Evolutionary conservation across 2,113 vertebrate species (phyloP).

Genomic region (Ibidorhyncha struthersii): DNA sequence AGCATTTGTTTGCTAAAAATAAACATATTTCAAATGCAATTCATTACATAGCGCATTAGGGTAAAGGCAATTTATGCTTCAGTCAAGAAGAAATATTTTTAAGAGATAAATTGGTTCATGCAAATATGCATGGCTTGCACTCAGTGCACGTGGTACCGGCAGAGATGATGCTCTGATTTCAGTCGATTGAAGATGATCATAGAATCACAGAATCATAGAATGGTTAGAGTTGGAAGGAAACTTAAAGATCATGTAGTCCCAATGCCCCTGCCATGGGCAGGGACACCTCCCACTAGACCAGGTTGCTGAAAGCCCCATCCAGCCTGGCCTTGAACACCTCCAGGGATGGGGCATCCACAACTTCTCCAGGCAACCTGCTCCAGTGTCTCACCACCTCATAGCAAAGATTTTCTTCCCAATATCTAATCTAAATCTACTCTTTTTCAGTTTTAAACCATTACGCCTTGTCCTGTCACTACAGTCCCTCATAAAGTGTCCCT

Average conservation of each 20-base stretch:
- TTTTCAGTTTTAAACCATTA: background rate
- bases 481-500: background rate
- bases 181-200: background rate
- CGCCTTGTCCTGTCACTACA: background rate
- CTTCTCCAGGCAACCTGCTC: background rate
- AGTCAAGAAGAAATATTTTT: slow-evolving; percentile 61
- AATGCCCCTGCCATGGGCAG: background rate
- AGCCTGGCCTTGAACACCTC: background rate
- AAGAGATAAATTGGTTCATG: slow-evolving; percentile 62
- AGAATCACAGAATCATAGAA: background rate
- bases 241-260: background rate
- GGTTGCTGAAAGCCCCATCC: background rate
- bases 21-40: slow-evolving; percentile 68
- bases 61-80: slow-evolving; percentile 63
- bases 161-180: background rate
- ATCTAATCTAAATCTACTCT: background rate
- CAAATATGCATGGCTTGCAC: slow-evolving; percentile 15
- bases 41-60: slow-evolving; percentile 44
- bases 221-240: background rate
- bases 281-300: background rate
- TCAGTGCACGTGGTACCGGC: background rate
- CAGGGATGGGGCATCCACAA: background rate
- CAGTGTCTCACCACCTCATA: background rate
- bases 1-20: slow-evolving; percentile 74
- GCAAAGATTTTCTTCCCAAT: background rate